Evolutionary conservation across 2,113 vertebrate species (phyloP), one percentile per base, ranked within the genome.

Genomic region (Ovibos moschatus): DNA sequence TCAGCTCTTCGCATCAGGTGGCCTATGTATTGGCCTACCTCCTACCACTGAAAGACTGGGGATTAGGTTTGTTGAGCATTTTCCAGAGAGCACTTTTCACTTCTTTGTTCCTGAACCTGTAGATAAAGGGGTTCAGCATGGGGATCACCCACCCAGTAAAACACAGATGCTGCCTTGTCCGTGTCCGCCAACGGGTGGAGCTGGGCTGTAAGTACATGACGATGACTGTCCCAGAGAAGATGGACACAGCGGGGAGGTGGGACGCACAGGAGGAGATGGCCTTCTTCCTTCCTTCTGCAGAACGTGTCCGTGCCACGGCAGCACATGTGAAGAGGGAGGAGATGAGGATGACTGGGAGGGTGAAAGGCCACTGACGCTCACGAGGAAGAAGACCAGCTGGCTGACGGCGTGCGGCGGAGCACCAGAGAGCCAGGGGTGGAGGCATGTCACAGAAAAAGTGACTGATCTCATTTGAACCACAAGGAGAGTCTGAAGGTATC

Each of bases 401-500:
- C 60, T 97, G 87, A 84, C 45, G 30, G 30, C 4, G 1, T 43
- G 95, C 94, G 17, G 87, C 5, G 1, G 98, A 97, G 84, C 95
- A 97, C 1, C 93, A 97, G 27, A 98, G 94, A 58, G 87, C 95
- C 82, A 97, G 14, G 30, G 96, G 84, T 15, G 87, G 89, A 5
- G 97, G 94, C 0, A 64, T 79, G 33, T 97, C 81, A 1, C 98
- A 98, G 55, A 97, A 97, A 55, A 98, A 97, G 47, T 93, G 86
- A 47, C 97, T 94, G 21, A 98, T 96, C 21, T 85, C 84, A n/a
- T 97, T 91, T 5, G 97, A 92, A 23, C 87, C 92, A 94, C 97
- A 98, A 98, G 7, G 97, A 97, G 33, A 98, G 96, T 43, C 91
- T 79, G 81, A 97, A 97, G 11, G 94, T 96, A 4, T 94, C 94